Percentiles rank a stretch among this genome's conserved stretches.
Evolutionary conservation across 1,140 invertebrate genomes (phyloP).

Genomic region (Hyposmocoma kahamanoa): DNA sequence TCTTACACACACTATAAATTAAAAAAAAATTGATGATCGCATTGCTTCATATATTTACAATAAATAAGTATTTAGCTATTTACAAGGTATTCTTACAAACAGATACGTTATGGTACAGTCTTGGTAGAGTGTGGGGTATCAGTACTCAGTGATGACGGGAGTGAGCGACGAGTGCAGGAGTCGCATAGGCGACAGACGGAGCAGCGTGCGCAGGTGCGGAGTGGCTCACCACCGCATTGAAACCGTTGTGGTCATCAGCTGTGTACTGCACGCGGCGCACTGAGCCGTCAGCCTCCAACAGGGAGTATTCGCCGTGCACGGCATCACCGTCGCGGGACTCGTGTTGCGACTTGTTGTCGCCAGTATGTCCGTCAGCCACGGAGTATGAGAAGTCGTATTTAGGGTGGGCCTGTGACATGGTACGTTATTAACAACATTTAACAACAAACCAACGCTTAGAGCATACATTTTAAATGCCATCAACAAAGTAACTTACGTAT

Average conservation of each 20-base stretch:
- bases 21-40: no score
- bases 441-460: no score
- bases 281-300: constrained; percentile 74
- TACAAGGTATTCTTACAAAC: background rate
- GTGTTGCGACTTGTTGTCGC: constrained; percentile 72
- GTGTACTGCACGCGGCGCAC: constrained; percentile 71
- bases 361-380: constrained; percentile 68
- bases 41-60: constrained; percentile 1
- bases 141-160: no score
- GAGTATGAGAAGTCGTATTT: constrained; percentile 54
- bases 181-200: background rate
- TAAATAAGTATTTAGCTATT: constrained; percentile 2
- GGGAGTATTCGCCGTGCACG: constrained; percentile 73
- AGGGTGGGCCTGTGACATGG: constrained; percentile 41
- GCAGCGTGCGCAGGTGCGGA: constrained; percentile 45
- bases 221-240: constrained; percentile 75
- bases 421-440: background rate
- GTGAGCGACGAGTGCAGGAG: background rate
- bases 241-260: constrained; percentile 70
- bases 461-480: no score
- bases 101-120: no score
- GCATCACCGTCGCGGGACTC: constrained; percentile 71
- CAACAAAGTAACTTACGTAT: constrained; percentile 20
- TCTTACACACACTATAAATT: no score
- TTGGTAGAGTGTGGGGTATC: no score